These are phyloP conservation scores for Labia minor DNA, from an alignment of 2,888 invertebrate genomes.

Conservation along the genomic window DNA sequence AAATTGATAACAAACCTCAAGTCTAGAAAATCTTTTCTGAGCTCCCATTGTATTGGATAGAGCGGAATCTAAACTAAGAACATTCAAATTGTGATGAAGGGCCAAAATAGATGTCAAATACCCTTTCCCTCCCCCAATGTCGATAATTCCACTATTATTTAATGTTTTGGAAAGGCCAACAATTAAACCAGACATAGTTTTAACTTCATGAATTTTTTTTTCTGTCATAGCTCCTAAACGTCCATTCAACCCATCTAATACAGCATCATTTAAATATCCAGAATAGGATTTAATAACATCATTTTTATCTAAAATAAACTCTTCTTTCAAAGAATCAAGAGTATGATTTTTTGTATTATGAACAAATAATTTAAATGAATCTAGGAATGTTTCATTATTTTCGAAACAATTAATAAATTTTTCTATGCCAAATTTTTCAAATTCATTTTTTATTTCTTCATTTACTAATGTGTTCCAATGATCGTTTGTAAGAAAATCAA, in stretches of 20 bases:
- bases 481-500: conserved; percentile 54
- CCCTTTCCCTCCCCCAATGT: conserved; percentile 84
- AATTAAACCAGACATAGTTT: conserved; percentile 50
- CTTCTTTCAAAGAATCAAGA: neutral
- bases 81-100: conserved; percentile 55
- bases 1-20: conserved; percentile 32
- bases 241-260: neutral
- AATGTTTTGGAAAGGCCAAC: conserved; percentile 40
- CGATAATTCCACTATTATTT: conserved; percentile 48
- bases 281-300: neutral
- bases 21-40: conserved; percentile 37
- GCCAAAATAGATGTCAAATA: conserved; percentile 67
- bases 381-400: neutral
- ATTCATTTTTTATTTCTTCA: conserved; percentile 39
- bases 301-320: neutral
- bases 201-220: conserved; percentile 74
- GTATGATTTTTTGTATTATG: conserved; percentile 16
- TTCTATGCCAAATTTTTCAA: conserved; percentile 33
- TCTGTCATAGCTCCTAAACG: conserved; percentile 55
- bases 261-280: neutral
- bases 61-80: conserved; percentile 73
- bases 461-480: conserved; percentile 55
- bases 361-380: neutral
- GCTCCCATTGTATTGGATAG: conserved; percentile 56
- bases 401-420: neutral